Evolutionary conservation across 1,140 invertebrate species (phyloP), one percentile per base, ranked within the genome.

Genomic region (Chlorops oryzae): DNA sequence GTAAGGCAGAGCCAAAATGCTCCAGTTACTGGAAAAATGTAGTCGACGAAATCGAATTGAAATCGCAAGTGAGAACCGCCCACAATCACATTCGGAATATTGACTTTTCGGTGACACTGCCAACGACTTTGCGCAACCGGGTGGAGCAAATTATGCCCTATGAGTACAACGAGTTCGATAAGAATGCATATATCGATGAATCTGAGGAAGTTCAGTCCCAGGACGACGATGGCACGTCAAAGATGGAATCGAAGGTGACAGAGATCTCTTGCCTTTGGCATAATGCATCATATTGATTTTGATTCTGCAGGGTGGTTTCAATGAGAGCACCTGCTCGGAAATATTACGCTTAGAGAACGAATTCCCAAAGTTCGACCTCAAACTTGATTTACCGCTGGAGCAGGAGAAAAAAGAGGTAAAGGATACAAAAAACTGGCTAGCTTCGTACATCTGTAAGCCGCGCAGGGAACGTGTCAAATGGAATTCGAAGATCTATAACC

Each of bases 271-370:
- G 13, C 7, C 9, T 24, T 17, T 44, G 12, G 12, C 12, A 21
- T 25, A 12, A 44, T 13, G 5, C 9, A 21, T 15, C 18, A n/a
- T 18, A 28, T 45, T 12, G 7, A 7, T 32, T 45, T 7, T 23
- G 35, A 17, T 5, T 22, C 17, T 17, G 34, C 9, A 49, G 47
- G 37, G 23, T 1, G 17, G 55, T 12, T 67, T 64, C 24, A 65
- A 57, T 25, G 67, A 70, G 45, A 70, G 64, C 17, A 58, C 63
- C 3, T 59, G 65, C 40, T 68, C 67, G 5, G 64, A 70, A 20
- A 63, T 70, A 13, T 59, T 65, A 21, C 57, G 57, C 23, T 51
- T 61, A 55, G 65, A 71, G 44, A 52, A 65, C 27, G 63, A 71
- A 24, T 62, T 61, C 24, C 55, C 55, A 2, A 59, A 62, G 18